phyloP scores from a whole-genome alignment of 1,140 invertebrate species.

The Drosophila jambulina region DNA sequence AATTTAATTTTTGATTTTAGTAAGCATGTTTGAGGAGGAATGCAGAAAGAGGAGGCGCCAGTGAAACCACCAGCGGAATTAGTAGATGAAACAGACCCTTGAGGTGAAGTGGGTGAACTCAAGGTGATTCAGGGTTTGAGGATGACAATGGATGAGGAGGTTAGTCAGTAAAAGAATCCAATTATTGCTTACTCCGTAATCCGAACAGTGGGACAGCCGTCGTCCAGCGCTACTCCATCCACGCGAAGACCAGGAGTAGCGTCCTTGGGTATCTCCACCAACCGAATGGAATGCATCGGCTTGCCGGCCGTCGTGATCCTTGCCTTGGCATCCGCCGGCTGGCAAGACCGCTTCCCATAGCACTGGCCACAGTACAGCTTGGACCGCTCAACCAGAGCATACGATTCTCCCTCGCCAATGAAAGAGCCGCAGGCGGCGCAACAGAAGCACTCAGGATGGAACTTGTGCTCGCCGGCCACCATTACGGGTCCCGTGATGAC shows the following conservation, averaged over 20 bases:
- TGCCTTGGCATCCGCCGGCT: slow-evolving; percentile 55
- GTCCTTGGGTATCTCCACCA: slow-evolving; percentile 90
- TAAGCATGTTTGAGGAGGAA: slow-evolving; percentile 24
- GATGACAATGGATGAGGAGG: no score
- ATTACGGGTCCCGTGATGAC: slow-evolving; percentile 97
- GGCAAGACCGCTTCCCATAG: slow-evolving; percentile 86
- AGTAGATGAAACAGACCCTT: slow-evolving; percentile 3
- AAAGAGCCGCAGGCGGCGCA: slow-evolving; percentile 92
- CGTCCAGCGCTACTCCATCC: slow-evolving; percentile 85
- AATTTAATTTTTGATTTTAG: neutral
- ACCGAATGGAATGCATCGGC: slow-evolving; percentile 91
- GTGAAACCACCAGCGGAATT: slow-evolving; percentile 3
- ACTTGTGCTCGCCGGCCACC: slow-evolving; percentile 97
- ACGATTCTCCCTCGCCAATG: slow-evolving; percentile 96
- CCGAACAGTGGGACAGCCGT: slow-evolving; percentile 77
- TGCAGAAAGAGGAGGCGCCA: slow-evolving; percentile 6
- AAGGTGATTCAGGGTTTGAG: neutral
- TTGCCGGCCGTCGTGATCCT: slow-evolving; percentile 83
- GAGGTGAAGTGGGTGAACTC: no score
- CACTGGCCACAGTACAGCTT: slow-evolving; percentile 93
- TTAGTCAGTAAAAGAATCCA: neutral
- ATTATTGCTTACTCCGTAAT: slow-evolving; percentile 75
- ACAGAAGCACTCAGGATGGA: slow-evolving; percentile 97
- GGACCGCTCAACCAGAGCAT: slow-evolving; percentile 94
- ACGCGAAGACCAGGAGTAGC: slow-evolving; percentile 87